Evolutionary conservation across 2,888 invertebrate genomes (phyloP), one percentile per base, ranked within the genome.

Genomic region (Scaptodrosophila latifasciaeformis): DNA sequence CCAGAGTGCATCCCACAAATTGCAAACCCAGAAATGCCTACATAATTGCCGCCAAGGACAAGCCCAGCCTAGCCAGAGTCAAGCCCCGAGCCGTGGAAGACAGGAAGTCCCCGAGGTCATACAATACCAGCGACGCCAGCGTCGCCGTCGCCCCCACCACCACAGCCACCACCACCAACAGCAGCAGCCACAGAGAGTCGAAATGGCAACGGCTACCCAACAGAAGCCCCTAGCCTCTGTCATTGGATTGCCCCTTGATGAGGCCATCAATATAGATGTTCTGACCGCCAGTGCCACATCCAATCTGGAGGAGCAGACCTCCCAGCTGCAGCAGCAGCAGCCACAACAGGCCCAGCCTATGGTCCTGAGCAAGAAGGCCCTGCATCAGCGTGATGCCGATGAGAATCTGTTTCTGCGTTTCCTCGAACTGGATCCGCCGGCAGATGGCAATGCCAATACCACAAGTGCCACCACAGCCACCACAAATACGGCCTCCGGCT

Each of bases 331-430:
- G n/a, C 27, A 37, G 1, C 69, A 65, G 9, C 70, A 70, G 31
- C 76, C 76, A 12, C n/a, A n/a, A n/a, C n/a, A n/a, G n/a, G n/a
- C 24, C 15, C 74, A 79, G 51, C 75, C 81, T 10, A 85, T 86
- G 70, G 76, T 82, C 54, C 74, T 87, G 85, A 89, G 68, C 87
- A 90, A 85, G 70, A 91, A 90, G 40, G 90, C 90, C 0, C 82
- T 90, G 35, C 86, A 87, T 43, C 90, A 90, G 70, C 86, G 89
- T 2, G 91, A 91, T 70, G 92, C 92, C 7, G 92, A 92, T 70
- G 92, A 92, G 84, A 92, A 92, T 84, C 86, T 92, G 44, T 92
- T 92, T 84, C 87, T 92, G 45, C 86, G 92, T 54, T 94, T 94
- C 84, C 87, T 95, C 78, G 95, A 95, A 85, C 88, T 95, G 66